Evolutionary conservation across 2,888 invertebrate genomes (phyloP), one percentile per base, ranked within the genome.

Genomic region (Ichneumon xanthorius): DNA sequence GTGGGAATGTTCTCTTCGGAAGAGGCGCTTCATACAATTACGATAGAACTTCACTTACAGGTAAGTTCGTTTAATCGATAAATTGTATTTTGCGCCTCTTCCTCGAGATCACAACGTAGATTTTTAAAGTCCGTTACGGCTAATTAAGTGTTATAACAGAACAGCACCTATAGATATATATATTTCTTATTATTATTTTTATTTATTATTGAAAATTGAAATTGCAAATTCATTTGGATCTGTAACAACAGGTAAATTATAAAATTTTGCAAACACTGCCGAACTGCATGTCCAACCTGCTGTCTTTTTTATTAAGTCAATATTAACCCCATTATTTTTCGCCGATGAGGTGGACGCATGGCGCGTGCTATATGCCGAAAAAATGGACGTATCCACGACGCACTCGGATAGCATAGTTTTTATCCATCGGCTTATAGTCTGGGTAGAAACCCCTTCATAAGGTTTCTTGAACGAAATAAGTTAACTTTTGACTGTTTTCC

Each of bases 271-370:
- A 30, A 86, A 86, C 3, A 79, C 76, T 11, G 80, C 45, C 0
- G 87, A 87, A 0, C 84, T 77, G 37, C 72, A n/a, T 2, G 19
- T 80, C 81, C 88, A 87, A 3, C 87, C 87, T 0, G 87, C 87
- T 0, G 84, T 50, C 45, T 71, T 80, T 19, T 72, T 81, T 16
- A 87, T 87, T 4, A 61, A 4, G 9, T 61, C 58, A 4, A 61
- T 61, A 30, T 61, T 30, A 14, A 61, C 26, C 2, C 30, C 58
- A 4, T 61, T 22, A 2, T 14, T 14, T 26, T 61, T 61, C 2
- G 58, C 58, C 14, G 58, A 14, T 11, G 86, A 88, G 0, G 87
- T 87, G 9, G 86, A 83, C 22, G 88, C 88, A 68, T 88, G 88
- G 3, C 87, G 71, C n/a, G 86, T 88, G 37, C 82, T 83, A 45